Evolutionary conservation across 2,797 vertebrate species (phyloP), one percentile per base, ranked within the genome.

Genomic region (Babyrousa celebensis): DNA sequence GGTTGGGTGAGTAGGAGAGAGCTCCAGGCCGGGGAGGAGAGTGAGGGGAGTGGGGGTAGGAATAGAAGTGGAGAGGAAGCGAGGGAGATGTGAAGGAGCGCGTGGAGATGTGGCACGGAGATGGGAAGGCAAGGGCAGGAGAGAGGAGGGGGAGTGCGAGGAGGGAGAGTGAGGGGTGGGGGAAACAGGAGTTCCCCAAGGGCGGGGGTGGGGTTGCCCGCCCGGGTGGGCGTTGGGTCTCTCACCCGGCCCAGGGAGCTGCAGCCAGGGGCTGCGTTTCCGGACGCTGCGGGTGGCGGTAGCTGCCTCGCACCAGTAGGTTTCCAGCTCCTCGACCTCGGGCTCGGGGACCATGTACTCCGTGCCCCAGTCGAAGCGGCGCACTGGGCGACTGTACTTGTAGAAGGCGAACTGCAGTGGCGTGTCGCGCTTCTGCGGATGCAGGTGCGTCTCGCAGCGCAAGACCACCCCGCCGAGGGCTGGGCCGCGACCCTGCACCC

Each of bases 401-500:
- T 98, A 98, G 95, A 98, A 98, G 25, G 97, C 95, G 78, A 98
- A 98, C 83, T 96, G 97, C 88, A 98, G 95, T 17, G 94, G 96
- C 52, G 92, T 92, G 82, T 93, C 90, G 32, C 82, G 93, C 96
- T 93, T 96, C 21, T 94, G 97, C 14, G 97, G 78, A 95, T 98
- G 97, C 87, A 95, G 85, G 40, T 54, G 89, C 6, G 98, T 98
- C 40, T 97, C 95, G 63, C 98, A 98, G 95, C 94, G 97, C 85
- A 98, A 36, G 3, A 83, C 79, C 90, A 95, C 78, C 20, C 83
- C 79, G 16, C 94, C 90, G 18, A 88, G 89, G 10, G 84, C 52
- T 71, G 71, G 71, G 21, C 95, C 88, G 21, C 90, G 94, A 11
- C 79, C 32, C 83, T 87, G 85, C 18, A 2, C 23, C 10, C 16